Conservation (phyloP, 2,888 invertebrate genomes). For the Cenopis cana region DNA sequence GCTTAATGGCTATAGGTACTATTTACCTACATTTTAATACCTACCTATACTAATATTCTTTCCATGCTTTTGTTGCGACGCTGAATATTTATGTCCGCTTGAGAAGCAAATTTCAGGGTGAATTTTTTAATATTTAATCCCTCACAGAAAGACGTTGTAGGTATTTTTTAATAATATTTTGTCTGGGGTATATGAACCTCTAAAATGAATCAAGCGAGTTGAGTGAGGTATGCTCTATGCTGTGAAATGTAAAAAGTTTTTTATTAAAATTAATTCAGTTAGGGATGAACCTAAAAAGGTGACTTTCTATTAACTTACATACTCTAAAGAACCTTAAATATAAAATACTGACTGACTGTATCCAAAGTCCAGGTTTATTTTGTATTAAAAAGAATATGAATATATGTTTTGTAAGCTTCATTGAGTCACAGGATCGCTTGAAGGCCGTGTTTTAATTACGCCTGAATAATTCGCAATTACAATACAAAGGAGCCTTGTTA, state of each 20-base stretch:
- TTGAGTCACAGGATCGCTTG: slow-evolving; percentile 30
- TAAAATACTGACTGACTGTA: neutral
- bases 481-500: slow-evolving; percentile 60
- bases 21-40: neutral
- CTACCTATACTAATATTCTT: no score
- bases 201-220: neutral
- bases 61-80: neutral
- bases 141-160: neutral
- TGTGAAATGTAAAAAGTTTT: neutral
- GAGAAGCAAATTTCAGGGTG: neutral
- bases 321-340: neutral
- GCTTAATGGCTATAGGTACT: no score
- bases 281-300: neutral
- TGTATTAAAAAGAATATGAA: neutral
- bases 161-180: neutral
- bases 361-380: neutral
- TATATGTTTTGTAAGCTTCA: slow-evolving; percentile 4
- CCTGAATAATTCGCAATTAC: slow-evolving; percentile 58
- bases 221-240: neutral
- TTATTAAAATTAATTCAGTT: neutral
- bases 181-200: neutral
- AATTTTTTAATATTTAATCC: neutral
- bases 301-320: neutral
- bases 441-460: slow-evolving; percentile 45
- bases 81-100: neutral